Percentiles rank a stretch among this genome's conserved stretches.
These are phyloP conservation scores for Protobothrops mucrosquamatus DNA, from an alignment of 2,113 vertebrate species.

Conservation along the genomic window DNA sequence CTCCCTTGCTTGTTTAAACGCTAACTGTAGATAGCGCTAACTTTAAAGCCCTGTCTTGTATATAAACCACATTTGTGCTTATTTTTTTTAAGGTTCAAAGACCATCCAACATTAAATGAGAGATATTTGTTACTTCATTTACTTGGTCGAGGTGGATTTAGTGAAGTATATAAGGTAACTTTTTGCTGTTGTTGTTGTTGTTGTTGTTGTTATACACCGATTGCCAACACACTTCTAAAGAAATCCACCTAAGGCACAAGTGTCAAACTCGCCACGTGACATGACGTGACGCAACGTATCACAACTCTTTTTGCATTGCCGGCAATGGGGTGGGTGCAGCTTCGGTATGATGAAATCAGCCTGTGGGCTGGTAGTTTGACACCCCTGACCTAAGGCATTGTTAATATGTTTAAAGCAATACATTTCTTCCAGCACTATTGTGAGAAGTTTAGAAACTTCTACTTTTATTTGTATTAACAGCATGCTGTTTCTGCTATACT, in stretches of 20 bases:
- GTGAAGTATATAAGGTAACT: constrained; percentile 97
- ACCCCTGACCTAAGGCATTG: neutral
- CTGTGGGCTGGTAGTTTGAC: no score
- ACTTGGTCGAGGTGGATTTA: constrained; percentile 96
- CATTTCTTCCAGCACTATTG: neutral
- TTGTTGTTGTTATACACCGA: neutral
- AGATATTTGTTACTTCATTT: constrained; percentile 96
- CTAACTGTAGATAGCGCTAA: neutral
- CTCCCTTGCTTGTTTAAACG: neutral
- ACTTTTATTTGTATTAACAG: neutral
- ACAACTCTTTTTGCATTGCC: no score
- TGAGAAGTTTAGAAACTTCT: neutral
- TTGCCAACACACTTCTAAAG: neutral
- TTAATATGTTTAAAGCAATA: neutral
- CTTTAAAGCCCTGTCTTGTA: neutral
- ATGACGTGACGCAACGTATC: no score
- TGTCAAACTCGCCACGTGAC: no score
- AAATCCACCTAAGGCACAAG: neutral
- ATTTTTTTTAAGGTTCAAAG: constrained; percentile 86
- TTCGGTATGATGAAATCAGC: no score
- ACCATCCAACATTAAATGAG: constrained; percentile 97
- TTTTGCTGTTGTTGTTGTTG: neutral
- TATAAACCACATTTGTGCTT: neutral
- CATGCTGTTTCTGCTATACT: neutral
- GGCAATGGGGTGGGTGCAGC: no score